These are phyloP conservation scores for Mesorhabditis sp. DNA, from an alignment of 2,888 invertebrate genomes.

Conservation along the genomic window DNA sequence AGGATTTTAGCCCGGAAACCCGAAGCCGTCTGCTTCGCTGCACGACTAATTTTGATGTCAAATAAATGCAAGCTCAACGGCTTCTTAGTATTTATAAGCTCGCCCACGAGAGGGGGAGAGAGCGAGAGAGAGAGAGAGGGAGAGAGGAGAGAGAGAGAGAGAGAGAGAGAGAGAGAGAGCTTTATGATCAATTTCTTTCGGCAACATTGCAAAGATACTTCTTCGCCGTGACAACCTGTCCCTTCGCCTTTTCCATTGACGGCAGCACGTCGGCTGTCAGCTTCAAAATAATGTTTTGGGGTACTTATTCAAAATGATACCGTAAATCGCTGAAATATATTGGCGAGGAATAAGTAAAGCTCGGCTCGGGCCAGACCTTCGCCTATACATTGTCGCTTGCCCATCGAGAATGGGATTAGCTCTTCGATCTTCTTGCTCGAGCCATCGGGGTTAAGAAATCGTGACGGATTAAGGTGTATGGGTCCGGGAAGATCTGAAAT, in stretches of 20 bases:
- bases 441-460: constrained; percentile 39
- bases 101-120: no score
- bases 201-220: neutral
- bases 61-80: no score
- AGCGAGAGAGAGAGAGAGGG: no score
- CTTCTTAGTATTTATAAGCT: no score
- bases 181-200: no score
- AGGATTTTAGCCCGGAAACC: no score
- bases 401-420: constrained; percentile 30
- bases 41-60: no score
- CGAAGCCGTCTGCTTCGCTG: no score
- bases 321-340: constrained; percentile 21
- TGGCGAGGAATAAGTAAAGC: constrained; percentile 22
- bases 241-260: constrained; percentile 2
- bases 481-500: constrained; percentile 34
- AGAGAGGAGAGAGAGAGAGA: no score
- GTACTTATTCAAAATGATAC: neutral
- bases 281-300: neutral
- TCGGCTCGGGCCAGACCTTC: constrained; percentile 23
- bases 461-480: constrained; percentile 33
- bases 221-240: neutral
- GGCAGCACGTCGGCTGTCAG: neutral
- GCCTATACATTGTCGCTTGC: constrained; percentile 30
- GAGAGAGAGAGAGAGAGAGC: no score
- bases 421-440: constrained; percentile 27